Evolutionary conservation across 2,113 vertebrate species (phyloP), one percentile per base, ranked within the genome.

Genomic region (Cygnus buccinator): DNA sequence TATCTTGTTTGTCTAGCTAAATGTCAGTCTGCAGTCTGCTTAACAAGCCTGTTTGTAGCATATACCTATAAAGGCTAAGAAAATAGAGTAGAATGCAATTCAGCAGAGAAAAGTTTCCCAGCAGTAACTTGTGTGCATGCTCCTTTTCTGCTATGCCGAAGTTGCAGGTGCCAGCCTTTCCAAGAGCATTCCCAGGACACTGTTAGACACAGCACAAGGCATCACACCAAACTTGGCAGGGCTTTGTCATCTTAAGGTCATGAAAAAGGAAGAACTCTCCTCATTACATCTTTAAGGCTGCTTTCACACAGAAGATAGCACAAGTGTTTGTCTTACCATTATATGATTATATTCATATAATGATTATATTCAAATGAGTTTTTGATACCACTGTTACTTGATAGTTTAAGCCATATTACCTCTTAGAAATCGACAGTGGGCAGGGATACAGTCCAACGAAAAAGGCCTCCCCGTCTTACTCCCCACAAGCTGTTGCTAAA

Each of bases 391-490:
- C 43, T 35, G 29, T 20, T 25, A 73, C 1, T 0, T 52, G 46
- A 67, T 5, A 39, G 20, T 62, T 95, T 10, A 54, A 74, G 58
- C 0, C 0, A 10, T 26, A 21, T 5, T 19, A 57, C 6, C 41
- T 62, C 17, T 78, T 11, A 11, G 22, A 90, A 61, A 17, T 18
- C 21, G 14, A 25, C 15, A 85, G 12, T 6, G 25, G 50, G 29
- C 48, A 76, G 29, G n/a, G 15, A 67, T 21, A 72, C 1, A 37
- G 65, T 15, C 22, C 11, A 22, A 81, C 35, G 31, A 83, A 67
- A 67, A 67, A 79, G 10, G 41, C 10, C 41, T 0, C 11, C 41
- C 0, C 23, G 28, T 63, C 50, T 83, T 13, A 16, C 28, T 13
- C 23, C 23, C 50, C 23, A 13, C 13, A n/a, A 46, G 33, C 9